Conservation (phyloP, 2,888 invertebrate genomes). For the Hypomecis punctinalis region DNA sequence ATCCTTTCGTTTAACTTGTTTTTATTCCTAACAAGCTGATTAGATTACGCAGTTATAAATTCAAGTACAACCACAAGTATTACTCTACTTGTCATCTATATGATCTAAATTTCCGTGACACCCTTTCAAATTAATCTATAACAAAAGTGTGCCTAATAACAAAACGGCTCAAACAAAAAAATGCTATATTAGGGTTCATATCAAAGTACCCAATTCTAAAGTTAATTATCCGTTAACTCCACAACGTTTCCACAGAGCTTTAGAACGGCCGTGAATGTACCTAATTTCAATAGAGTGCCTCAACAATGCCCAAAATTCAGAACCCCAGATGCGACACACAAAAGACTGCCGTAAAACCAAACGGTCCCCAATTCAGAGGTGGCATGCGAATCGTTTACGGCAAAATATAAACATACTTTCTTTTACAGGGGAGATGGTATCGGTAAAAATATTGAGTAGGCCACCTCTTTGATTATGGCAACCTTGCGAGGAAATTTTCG, state of each 20-base stretch:
- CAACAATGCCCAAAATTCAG: slow-evolving; percentile 31
- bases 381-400: slow-evolving; percentile 52
- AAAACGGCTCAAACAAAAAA: background rate
- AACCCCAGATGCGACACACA: slow-evolving; percentile 53
- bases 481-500: slow-evolving; percentile 15
- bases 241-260: slow-evolving; percentile 1
- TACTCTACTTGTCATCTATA: no score
- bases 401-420: slow-evolving; percentile 40
- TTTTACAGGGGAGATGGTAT: slow-evolving; percentile 41
- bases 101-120: no score
- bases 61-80: no score
- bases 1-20: no score
- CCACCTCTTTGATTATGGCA: background rate
- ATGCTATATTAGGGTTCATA: background rate
- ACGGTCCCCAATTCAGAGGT: slow-evolving; percentile 46
- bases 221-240: slow-evolving; percentile 7
- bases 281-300: slow-evolving; percentile 25
- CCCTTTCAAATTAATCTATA: no score
- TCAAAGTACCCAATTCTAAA: slow-evolving; percentile 2
- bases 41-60: no score
- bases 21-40: no score
- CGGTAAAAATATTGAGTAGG: slow-evolving; percentile 34
- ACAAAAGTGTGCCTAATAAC: no score
- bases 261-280: slow-evolving; percentile 15
- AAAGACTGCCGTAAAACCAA: slow-evolving; percentile 52